A percentile compares a stretch with the other conserved stretches of the same genome.
These are phyloP conservation scores for Drosophila mayaguana DNA, from an alignment of 2,888 invertebrate genomes.

Conservation along the genomic window DNA sequence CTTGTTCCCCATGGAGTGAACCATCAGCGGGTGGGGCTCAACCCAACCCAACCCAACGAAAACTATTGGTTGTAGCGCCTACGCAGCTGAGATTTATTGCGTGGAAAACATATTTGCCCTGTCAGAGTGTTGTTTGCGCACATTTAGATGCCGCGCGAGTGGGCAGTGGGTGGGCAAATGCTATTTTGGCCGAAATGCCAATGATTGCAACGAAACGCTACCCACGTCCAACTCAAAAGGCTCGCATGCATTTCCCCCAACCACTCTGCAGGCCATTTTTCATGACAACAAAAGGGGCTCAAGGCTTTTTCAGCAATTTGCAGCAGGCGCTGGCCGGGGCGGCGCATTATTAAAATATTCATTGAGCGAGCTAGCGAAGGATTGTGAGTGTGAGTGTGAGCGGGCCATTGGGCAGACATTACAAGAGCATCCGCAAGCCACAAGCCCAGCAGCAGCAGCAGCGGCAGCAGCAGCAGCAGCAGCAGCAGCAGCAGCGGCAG, in stretches of 20 bases:
- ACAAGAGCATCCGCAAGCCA: conserved; percentile 20
- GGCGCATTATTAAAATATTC: conserved; percentile 73
- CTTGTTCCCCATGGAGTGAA: conserved; percentile 22
- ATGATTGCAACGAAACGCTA: conserved; percentile 1
- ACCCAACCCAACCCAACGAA: background rate
- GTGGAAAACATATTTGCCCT: conserved; percentile 40
- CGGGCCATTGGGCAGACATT: conserved; percentile 13
- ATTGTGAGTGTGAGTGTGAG: background rate
- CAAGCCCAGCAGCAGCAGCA: conserved; percentile 14
- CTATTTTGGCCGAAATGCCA: conserved; percentile 35
- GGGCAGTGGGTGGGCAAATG: conserved; percentile 20
- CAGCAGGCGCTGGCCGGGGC: conserved; percentile 37
- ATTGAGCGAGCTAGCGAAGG: conserved; percentile 39
- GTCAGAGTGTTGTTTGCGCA: conserved; percentile 34
- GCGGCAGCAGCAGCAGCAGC: conserved; percentile 7
- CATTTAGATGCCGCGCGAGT: conserved; percentile 16
- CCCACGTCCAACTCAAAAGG: conserved; percentile 35
- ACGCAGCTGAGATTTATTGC: conserved; percentile 58
- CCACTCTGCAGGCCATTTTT: conserved; percentile 34
- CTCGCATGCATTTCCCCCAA: conserved; percentile 19
- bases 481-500: conserved; percentile 12
- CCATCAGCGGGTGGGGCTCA: conserved; percentile 15
- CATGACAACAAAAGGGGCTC: conserved; percentile 55
- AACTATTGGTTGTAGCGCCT: conserved; percentile 45
- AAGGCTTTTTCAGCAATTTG: conserved; percentile 69